Evolutionary conservation across 1,140 invertebrate species (phyloP).

Genomic region (Drosophila mayri): DNA sequence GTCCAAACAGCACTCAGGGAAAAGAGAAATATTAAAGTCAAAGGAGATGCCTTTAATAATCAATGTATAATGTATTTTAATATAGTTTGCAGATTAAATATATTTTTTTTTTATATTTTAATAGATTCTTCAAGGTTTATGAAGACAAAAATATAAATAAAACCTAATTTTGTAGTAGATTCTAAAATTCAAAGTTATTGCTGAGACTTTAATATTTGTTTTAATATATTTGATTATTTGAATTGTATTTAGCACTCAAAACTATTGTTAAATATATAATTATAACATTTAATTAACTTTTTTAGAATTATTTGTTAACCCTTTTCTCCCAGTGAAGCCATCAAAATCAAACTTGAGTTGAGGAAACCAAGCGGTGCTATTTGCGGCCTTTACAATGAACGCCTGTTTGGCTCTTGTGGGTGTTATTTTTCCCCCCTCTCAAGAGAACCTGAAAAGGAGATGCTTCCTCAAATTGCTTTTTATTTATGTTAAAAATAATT

Average conservation of each 20-base stretch:
- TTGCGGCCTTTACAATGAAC: conserved; percentile 44
- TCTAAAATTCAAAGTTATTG: too few relatives aligned
- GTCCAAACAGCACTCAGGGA: conserved; percentile 3
- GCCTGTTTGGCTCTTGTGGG: conserved; percentile 35
- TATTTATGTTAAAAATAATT: too few relatives aligned
- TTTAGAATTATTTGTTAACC: background rate
- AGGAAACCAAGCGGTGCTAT: conserved; percentile 27
- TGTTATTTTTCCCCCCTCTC: conserved; percentile 18
- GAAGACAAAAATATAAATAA: too few relatives aligned
- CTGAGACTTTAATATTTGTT: too few relatives aligned
- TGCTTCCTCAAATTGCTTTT: too few relatives aligned
- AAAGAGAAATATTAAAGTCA: background rate
- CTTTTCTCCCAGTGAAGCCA: conserved; percentile 23
- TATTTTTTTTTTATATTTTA: too few relatives aligned
- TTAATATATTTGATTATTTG: too few relatives aligned
- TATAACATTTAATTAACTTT: background rate
- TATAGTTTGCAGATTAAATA: background rate
- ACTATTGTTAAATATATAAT: background rate
- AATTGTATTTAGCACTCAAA: too few relatives aligned
- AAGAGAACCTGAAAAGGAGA: background rate
- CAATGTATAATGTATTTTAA: too few relatives aligned
- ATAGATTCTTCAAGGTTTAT: too few relatives aligned
- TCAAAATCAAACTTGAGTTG: conserved; percentile 43
- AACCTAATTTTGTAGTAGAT: too few relatives aligned
- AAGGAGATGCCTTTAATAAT: background rate